Conservation (phyloP, 2,113 vertebrate species). For the Rafetus swinhoei region DNA sequence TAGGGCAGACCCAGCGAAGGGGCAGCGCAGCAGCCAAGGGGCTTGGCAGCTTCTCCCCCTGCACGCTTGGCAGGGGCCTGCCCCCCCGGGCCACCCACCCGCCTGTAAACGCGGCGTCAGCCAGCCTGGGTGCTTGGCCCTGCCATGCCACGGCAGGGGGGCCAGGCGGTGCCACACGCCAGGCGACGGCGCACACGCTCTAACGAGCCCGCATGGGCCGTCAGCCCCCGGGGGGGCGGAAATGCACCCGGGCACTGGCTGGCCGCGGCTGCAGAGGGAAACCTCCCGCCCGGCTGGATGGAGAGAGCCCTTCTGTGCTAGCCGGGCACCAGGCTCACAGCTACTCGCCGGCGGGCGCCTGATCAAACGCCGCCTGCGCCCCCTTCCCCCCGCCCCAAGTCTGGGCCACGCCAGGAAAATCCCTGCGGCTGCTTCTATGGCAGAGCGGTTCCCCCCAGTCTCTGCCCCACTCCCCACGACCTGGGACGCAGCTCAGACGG, state of each 20-base stretch:
- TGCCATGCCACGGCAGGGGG: too few relatives aligned
- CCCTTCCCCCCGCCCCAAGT: too few relatives aligned
- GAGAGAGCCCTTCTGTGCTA: neutral
- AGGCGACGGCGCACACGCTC: neutral
- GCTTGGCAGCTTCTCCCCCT: neutral
- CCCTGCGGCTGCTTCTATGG: neutral
- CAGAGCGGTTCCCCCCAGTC: neutral
- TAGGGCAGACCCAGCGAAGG: neutral
- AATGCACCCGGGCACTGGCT: too few relatives aligned
- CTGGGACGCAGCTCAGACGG: neutral
- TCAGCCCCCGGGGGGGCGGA: neutral
- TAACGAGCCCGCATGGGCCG: neutral
- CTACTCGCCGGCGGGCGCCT: neutral
- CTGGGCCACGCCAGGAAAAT: neutral
- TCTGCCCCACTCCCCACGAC: too few relatives aligned
- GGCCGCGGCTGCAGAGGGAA: neutral
- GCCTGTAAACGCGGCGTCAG: neutral
- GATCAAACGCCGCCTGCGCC: too few relatives aligned
- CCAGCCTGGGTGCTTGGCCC: neutral
- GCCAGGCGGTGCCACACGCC: too few relatives aligned
- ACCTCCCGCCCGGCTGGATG: neutral
- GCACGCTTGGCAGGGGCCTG: neutral
- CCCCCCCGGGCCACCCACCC: neutral
- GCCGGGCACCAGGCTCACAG: neutral
- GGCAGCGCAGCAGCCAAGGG: neutral